Conservation (phyloP, 2,113 vertebrate species). For the Phaethon lepturus region DNA sequence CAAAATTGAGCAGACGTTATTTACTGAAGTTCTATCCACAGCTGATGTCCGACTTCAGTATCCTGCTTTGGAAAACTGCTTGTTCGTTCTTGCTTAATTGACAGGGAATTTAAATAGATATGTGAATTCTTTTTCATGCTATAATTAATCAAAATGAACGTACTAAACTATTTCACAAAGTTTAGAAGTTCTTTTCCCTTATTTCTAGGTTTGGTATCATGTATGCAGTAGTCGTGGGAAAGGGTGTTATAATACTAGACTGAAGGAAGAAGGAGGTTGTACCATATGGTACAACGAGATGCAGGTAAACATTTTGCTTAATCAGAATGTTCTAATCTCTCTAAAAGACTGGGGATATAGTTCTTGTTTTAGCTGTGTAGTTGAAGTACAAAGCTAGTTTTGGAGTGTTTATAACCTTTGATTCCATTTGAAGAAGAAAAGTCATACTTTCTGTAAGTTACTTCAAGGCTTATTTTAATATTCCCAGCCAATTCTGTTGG, state of each 20-base stretch:
- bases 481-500: not conserved
- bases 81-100: not conserved
- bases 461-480: not conserved
- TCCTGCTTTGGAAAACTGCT: not conserved
- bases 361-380: not conserved
- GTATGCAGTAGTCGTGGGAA: constrained; percentile 91
- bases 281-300: constrained; percentile 99
- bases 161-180: not conserved
- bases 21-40: not conserved
- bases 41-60: not conserved
- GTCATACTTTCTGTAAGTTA: not conserved
- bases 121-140: not conserved
- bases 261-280: constrained; percentile 96
- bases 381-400: not conserved
- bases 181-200: not conserved
- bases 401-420: not conserved
- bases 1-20: not conserved
- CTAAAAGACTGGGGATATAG: not conserved
- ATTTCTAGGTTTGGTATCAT: constrained; percentile 94
- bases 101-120: not conserved
- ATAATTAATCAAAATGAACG: not conserved
- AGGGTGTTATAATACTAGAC: constrained; percentile 92
- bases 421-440: not conserved
- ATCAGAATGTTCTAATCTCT: not conserved
- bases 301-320: constrained; percentile 74